Evolutionary conservation across 2,888 invertebrate genomes (phyloP).

Genomic region (Coleophora deauratella): DNA sequence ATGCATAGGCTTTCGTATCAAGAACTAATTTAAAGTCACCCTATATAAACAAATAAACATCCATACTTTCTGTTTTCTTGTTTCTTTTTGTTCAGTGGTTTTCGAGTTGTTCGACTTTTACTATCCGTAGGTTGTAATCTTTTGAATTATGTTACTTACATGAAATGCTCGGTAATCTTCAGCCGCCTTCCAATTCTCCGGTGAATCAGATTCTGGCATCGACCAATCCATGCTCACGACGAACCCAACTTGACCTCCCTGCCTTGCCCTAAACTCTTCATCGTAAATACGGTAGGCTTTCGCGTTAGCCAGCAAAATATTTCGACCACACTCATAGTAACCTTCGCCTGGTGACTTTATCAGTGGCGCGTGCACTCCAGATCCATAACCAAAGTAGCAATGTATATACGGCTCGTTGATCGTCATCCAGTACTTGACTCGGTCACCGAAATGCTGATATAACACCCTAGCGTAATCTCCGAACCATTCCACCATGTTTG

Average conservation of each 20-base stretch:
- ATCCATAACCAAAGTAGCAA: constrained; percentile 48
- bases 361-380: constrained; percentile 27
- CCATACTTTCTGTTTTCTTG: too few relatives aligned
- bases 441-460: constrained; percentile 51
- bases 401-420: constrained; percentile 64
- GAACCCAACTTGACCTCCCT: constrained; percentile 50
- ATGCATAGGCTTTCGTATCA: too few relatives aligned
- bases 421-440: constrained; percentile 68
- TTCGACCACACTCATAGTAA: constrained; percentile 58
- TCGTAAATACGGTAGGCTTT: constrained; percentile 43
- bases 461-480: constrained; percentile 49
- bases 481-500: constrained; percentile 47
- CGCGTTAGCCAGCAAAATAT: constrained; percentile 68
- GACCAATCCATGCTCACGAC: constrained; percentile 36
- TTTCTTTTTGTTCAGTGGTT: too few relatives aligned
- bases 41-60: too few relatives aligned
- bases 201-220: constrained; percentile 15
- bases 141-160: too few relatives aligned
- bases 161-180: constrained; percentile 16
- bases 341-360: constrained; percentile 42
- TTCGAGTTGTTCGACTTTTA: too few relatives aligned
- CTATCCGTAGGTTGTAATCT: too few relatives aligned
- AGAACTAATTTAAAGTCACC: too few relatives aligned
- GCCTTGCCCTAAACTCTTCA: constrained; percentile 35
- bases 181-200: constrained; percentile 13